phyloP scores from a whole-genome alignment of 1,140 invertebrate species.

The Oreohelix idahoensis region DNA sequence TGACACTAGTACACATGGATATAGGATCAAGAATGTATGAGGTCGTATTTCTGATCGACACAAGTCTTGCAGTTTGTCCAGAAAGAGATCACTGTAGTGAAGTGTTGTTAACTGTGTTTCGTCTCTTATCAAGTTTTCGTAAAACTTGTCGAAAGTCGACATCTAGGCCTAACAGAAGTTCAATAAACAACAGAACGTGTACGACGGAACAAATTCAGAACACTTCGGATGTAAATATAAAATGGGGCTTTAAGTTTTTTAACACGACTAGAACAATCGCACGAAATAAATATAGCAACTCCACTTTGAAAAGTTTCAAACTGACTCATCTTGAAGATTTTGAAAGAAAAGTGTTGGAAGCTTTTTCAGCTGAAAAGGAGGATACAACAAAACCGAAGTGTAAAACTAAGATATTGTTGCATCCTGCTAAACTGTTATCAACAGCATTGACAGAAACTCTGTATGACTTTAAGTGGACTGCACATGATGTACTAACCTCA shows the following conservation, averaged over 20 bases:
- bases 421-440: constrained; percentile 6
- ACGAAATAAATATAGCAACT: neutral
- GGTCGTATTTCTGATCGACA: constrained; percentile 24
- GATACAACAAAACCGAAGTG: neutral
- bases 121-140: neutral
- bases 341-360: neutral
- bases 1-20: neutral
- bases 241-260: constrained; percentile 37
- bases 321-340: constrained; percentile 12
- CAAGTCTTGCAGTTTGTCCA: constrained; percentile 7
- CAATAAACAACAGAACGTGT: neutral
- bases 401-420: neutral
- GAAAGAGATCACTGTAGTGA: constrained; percentile 9
- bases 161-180: neutral
- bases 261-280: neutral
- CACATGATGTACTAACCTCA: neutral
- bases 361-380: neutral
- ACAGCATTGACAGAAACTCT: constrained; percentile 27
- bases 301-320: neutral
- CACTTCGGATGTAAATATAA: neutral
- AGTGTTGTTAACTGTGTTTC: neutral
- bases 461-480: constrained; percentile 30
- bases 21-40: neutral
- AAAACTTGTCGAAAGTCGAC: neutral
- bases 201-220: neutral